phyloP scores from a whole-genome alignment of 2,888 invertebrate genomes.

The Cephonodes hylas region DNA sequence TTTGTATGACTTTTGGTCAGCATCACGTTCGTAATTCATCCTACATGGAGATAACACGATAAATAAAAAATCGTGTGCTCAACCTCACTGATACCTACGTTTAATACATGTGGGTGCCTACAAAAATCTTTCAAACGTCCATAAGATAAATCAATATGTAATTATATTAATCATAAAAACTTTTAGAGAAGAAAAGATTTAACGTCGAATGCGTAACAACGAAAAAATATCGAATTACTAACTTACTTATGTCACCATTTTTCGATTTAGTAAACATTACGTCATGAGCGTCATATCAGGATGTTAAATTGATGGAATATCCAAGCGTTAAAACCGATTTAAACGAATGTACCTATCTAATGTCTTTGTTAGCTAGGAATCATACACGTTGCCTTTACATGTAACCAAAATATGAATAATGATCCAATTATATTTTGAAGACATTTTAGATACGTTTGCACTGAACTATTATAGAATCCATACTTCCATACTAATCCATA shows the following conservation, averaged over 20 bases:
- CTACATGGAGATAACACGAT: constrained; percentile 9
- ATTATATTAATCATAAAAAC: too few species aligned
- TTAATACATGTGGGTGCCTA: neutral
- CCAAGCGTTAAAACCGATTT: neutral
- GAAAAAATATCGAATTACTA: neutral
- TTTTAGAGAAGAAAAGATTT: too few species aligned
- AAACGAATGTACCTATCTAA: neutral
- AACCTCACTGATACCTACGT: too few species aligned
- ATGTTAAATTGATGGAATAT: neutral
- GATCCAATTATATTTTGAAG: neutral
- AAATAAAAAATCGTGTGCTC: neutral
- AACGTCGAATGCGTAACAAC: neutral
- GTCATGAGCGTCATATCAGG: constrained; percentile 18
- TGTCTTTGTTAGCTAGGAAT: too few species aligned
- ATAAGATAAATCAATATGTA: too few species aligned
- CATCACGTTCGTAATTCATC: constrained; percentile 37
- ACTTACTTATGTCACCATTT: too few species aligned
- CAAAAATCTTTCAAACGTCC: too few species aligned
- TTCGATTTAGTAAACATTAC: neutral
- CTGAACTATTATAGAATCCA: too few species aligned
- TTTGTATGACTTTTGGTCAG: constrained; percentile 47
- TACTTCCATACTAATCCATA: too few species aligned
- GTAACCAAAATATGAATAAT: neutral
- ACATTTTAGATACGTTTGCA: too few species aligned
- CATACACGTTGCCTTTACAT: neutral